Base-by-base conservation (phyloP, 2,797 vertebrate species). In the Galago senegalensis region DNA sequence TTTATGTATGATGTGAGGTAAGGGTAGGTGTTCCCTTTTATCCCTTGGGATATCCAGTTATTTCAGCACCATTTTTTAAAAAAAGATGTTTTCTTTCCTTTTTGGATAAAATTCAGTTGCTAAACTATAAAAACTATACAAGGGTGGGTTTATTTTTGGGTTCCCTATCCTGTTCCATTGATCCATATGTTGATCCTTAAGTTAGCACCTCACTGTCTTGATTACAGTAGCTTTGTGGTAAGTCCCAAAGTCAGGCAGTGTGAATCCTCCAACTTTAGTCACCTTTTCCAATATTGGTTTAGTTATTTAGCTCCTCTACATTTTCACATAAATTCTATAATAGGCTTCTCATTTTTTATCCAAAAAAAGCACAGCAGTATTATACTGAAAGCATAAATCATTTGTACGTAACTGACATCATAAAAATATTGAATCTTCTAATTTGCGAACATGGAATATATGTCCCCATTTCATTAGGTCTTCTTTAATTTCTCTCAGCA, bases 231-330 rank as follows among this genome's bases (percentile, higher is more conserved):
- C 37, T 70, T 6, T 84, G 4, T 31, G 25, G 29, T 69, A 79
- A 65, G 29, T 60, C 56, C 5, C 81, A 37, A 91, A 49, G 34
- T 61, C 46, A 61, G 29, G 34, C 31, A 49, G 18, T 27, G 4
- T 60, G 75, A 76, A 5, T 63, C 31, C 56, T 81, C 49, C 40
- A 67, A 67, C 10, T 88, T 58, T n/a, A 43, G 40, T 80, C 3
- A 14, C 89, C 49, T 40, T 93, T 94, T 85, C 31, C 27, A 85
- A 85, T 34, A 83, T 88, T 72, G 29, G 43, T 86, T 89, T 89
- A 46, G 40, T 40, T 76, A 76, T 88, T 43, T 80, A 75, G 82
- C 67, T 72, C 83, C 60, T 60, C 63, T 80, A 82, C 69, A 80
- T 75, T 70, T 93, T n/a, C 61, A 29, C 67, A 29, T 82, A 46